Conservation (phyloP, 2,797 vertebrate species). For the Caiman crocodilus region DNA sequence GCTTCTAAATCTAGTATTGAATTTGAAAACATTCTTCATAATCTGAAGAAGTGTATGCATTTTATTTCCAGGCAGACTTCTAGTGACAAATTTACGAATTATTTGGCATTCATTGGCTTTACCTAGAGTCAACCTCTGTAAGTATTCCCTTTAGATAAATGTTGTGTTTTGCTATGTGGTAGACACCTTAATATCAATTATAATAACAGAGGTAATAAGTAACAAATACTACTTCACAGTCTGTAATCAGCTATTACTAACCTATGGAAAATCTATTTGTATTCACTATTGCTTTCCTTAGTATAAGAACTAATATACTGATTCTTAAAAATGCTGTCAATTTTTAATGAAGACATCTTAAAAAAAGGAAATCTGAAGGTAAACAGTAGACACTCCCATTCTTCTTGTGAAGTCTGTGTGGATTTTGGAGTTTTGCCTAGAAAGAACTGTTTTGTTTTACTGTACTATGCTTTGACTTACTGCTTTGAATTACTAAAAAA, state of each 20-base stretch:
- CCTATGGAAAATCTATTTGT: background rate
- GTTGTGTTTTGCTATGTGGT: background rate
- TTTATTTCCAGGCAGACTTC: conserved; percentile 88
- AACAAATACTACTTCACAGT: background rate
- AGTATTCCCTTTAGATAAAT: conserved; percentile 77
- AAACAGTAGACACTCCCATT: background rate
- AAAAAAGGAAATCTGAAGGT: background rate
- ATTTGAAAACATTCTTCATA: background rate
- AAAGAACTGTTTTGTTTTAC: background rate
- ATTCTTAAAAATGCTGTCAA: background rate
- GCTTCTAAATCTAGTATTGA: background rate
- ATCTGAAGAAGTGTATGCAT: background rate
- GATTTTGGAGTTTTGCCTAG: background rate
- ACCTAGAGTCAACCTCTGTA: conserved; percentile 96
- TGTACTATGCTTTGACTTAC: background rate
- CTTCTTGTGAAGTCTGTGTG: background rate
- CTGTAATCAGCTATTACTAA: conserved; percentile 20
- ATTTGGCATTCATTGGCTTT: conserved; percentile 97
- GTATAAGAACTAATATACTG: background rate
- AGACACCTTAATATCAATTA: background rate
- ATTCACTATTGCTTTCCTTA: background rate
- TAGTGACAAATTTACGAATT: conserved; percentile 96
- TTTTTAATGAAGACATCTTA: background rate
- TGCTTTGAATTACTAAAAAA: background rate
- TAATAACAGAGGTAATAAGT: background rate